A percentile compares a stretch with the other conserved stretches of the same genome.
These are phyloP conservation scores for Parnassius mnemosyne DNA, from an alignment of 2,888 invertebrate genomes.

Conservation along the genomic window DNA sequence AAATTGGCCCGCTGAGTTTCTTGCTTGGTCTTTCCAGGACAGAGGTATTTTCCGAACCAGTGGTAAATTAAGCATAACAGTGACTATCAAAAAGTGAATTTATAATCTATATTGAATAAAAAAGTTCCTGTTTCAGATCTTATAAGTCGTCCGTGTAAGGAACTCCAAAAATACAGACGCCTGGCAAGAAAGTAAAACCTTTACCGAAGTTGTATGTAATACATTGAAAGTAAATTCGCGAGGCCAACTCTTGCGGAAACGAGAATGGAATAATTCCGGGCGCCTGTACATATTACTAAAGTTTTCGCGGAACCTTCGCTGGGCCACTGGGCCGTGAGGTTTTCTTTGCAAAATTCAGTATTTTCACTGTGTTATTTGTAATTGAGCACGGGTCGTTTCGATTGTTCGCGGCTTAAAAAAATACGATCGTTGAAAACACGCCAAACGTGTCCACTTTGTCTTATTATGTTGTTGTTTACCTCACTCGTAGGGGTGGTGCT, in stretches of 20 bases:
- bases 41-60: no score
- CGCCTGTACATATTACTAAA: slow-evolving; percentile 34
- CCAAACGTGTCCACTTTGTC: slow-evolving; percentile 39
- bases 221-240: slow-evolving; percentile 22
- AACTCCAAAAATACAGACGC: slow-evolving; percentile 19
- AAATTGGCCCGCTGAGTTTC: no score
- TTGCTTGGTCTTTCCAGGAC: no score
- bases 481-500: not conserved
- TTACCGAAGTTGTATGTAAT: slow-evolving; percentile 22
- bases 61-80: no score
- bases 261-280: slow-evolving; percentile 24
- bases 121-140: no score
- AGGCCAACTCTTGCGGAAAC: slow-evolving; percentile 24
- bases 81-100: no score
- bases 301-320: slow-evolving; percentile 37
- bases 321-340: slow-evolving; percentile 38
- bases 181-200: slow-evolving; percentile 14
- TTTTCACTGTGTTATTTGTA: slow-evolving; percentile 39
- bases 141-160: slow-evolving; percentile 1
- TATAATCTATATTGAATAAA: no score
- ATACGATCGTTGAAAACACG: slow-evolving; percentile 42
- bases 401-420: slow-evolving; percentile 38
- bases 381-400: slow-evolving; percentile 39
- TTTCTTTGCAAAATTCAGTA: slow-evolving; percentile 37
- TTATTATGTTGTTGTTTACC: slow-evolving; percentile 31